phyloP scores from a whole-genome alignment of 1,140 invertebrate genomes.

The Sarcophaga peregrina region DNA sequence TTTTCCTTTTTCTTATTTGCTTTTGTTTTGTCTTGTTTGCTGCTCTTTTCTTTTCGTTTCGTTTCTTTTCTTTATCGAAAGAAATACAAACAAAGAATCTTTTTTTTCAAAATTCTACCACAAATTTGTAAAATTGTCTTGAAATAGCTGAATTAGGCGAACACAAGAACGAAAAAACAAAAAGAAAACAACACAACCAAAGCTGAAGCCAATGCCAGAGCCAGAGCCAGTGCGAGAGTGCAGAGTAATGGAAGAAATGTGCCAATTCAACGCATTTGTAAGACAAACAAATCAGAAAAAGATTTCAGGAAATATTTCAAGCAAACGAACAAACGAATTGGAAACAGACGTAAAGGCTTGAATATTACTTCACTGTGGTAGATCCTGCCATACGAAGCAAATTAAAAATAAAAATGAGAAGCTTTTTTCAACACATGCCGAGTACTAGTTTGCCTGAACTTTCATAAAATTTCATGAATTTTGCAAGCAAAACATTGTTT shows the following conservation, averaged over 20 bases:
- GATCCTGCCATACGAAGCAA: background rate
- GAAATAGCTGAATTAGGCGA: background rate
- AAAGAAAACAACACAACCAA: background rate
- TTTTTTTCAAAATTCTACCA: background rate
- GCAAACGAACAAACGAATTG: background rate
- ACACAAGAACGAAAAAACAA: background rate
- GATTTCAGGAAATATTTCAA: background rate
- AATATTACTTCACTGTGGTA: background rate
- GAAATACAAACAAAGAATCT: no score
- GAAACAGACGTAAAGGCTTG: background rate
- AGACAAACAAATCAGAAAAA: slow-evolving; percentile 18
- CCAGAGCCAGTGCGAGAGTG: background rate
- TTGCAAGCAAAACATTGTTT: no score
- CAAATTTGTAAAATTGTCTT: background rate
- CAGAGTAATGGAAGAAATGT: background rate
- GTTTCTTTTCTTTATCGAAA: no score
- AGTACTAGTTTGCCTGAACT: background rate
- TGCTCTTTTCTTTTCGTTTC: no score
- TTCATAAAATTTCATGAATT: background rate
- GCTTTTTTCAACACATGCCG: background rate
- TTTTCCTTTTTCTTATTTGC: no score
- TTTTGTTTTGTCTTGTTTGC: no score
- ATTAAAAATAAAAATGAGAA: background rate
- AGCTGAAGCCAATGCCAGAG: background rate
- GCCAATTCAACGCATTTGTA: slow-evolving; percentile 13